These are phyloP conservation scores for Thunnus albacares DNA, from an alignment of 2,797 vertebrate genomes.

Conservation along the genomic window DNA sequence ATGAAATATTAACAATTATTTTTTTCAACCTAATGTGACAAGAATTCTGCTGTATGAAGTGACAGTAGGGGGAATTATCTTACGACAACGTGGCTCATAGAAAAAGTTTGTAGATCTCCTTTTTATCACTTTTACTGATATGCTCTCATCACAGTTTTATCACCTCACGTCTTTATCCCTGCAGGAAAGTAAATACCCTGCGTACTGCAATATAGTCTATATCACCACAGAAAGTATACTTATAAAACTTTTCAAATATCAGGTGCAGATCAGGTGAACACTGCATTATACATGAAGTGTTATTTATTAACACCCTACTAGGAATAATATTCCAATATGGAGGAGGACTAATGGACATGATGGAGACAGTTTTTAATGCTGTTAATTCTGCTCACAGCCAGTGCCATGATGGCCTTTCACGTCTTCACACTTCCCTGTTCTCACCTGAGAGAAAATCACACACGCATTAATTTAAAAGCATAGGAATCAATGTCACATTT, in stretches of 20 bases:
- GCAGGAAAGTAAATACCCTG: slow-evolving; percentile 33
- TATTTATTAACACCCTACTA: slow-evolving; percentile 57
- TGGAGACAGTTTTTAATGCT: slow-evolving; percentile 47
- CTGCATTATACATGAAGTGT: slow-evolving; percentile 47
- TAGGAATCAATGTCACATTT: slow-evolving; percentile 72
- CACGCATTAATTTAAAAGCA: slow-evolving; percentile 63
- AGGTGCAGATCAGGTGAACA: slow-evolving; percentile 18
- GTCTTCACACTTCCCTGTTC: slow-evolving; percentile 60
- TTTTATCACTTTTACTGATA: slow-evolving; percentile 32
- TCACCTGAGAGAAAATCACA: slow-evolving; percentile 66
- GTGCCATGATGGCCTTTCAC: slow-evolving; percentile 63
- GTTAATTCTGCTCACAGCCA: slow-evolving; percentile 60
- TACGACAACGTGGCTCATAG: slow-evolving; percentile 27
- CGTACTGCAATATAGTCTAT: slow-evolving; percentile 23
- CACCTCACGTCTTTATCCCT: slow-evolving; percentile 28
- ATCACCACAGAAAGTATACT: slow-evolving; percentile 24
- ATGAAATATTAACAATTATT: slow-evolving; percentile 48
- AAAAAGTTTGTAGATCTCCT: slow-evolving; percentile 25
- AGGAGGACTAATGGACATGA: slow-evolving; percentile 39
- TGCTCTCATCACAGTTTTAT: slow-evolving; percentile 40
- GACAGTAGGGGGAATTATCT: slow-evolving; percentile 24
- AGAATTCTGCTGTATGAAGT: slow-evolving; percentile 17
- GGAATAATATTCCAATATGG: slow-evolving; percentile 35
- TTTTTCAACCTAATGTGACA: slow-evolving; percentile 11
- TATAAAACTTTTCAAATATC: slow-evolving; percentile 46